phyloP scores from a whole-genome alignment of 2,888 invertebrate genomes.

The Aphidoletes aphidimyza region DNA sequence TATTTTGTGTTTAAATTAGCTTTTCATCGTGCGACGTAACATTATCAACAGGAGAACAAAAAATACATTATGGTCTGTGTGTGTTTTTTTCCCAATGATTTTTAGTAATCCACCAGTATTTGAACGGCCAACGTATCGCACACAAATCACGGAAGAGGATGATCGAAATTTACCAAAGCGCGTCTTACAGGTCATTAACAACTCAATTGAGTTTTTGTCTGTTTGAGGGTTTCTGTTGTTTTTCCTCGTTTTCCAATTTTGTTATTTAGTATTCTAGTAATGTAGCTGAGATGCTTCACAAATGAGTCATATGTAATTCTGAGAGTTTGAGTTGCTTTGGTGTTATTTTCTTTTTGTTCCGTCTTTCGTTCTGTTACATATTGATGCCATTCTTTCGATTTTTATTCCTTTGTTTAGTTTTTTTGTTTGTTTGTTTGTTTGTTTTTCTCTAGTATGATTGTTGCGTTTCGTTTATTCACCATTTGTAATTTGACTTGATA shows the following conservation, averaged over 20 bases:
- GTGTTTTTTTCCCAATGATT: not conserved
- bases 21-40: not conserved
- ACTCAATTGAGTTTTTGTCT: constrained; percentile 33
- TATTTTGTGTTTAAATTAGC: not conserved
- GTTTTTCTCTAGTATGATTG: no score
- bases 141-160: constrained; percentile 95
- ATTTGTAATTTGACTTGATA: not conserved
- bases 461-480: not conserved
- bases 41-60: not conserved
- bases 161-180: constrained; percentile 93
- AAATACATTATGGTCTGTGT: not conserved
- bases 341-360: not conserved
- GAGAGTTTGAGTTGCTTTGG: no score
- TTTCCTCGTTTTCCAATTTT: constrained; percentile 52
- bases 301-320: not conserved
- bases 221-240: constrained; percentile 54
- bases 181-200: constrained; percentile 80
- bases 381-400: not conserved
- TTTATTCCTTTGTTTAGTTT: not conserved
- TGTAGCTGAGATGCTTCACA: not conserved
- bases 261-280: not conserved
- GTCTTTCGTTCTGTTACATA: not conserved
- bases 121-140: constrained; percentile 92
- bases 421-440: not conserved
- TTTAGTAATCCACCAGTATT: constrained; percentile 90